Evolutionary conservation across 2,888 invertebrate species (phyloP), one percentile per base, ranked within the genome.

Genomic region (Chloroclystis v-ata): DNA sequence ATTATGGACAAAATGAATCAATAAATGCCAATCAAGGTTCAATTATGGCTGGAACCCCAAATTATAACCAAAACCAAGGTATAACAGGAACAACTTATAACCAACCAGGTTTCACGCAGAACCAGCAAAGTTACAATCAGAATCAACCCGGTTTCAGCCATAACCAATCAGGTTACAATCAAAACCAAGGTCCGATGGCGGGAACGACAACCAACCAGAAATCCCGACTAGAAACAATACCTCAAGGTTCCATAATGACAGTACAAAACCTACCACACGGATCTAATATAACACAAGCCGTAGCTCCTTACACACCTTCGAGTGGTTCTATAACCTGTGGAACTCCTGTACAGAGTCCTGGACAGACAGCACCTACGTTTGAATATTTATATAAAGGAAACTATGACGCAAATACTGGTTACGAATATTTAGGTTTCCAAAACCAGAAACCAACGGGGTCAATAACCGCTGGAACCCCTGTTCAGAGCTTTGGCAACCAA

Each of bases 141-240:
- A 11, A 35, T 6, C 14, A 32, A 8, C n/a, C n/a, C n/a, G 4
- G n/a, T 13, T 52, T 20, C 12, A 74, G 67, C 32, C 75, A 72
- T 43, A 50, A 52, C 3, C 67, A 61, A 26, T 6, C 29, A 30
- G 48, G 24, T 14, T 49, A 41, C 29, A 48, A 28, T 44, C 69
- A 70, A 12, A 72, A 63, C 42, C 76, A 72, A 38, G 77, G 68
- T 57, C 67, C 67, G 0, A 75, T 79, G 70, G 45, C 49, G 6
- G 49, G 49, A 1, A 43, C 49, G 0, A 45, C 32, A 3, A 40
- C 37, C 13, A 54, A 49, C 25, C 54, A 54, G 26, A 81, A 79
- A 55, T 78, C 74, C 0, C 65, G 69, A 1, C 50, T 84, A 11
- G 82, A 83, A 59, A 83, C 85, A 0, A 84, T 86, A 56, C 81